Conservation (phyloP, 2,797 vertebrate genomes). For the Mus minutoides region DNA sequence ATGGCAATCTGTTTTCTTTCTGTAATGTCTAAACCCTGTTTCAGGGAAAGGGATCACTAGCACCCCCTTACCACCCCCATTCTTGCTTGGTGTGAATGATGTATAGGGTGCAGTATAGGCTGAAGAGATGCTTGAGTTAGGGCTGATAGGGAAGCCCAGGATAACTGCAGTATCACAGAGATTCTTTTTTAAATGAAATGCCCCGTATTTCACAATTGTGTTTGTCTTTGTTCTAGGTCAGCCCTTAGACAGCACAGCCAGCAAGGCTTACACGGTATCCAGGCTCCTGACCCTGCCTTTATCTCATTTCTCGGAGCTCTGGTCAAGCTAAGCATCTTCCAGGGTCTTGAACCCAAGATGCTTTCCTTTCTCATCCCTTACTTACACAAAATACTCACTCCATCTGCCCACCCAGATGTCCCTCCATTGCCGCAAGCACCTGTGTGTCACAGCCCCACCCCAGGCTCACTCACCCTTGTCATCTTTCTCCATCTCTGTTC, state of each 20-base stretch:
- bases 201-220: not conserved
- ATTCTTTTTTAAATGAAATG: not conserved
- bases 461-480: not conserved
- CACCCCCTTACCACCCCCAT: not conserved
- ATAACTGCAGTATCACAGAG: not conserved
- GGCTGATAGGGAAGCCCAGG: not conserved
- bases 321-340: rapidly evolving
- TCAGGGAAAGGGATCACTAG: not conserved
- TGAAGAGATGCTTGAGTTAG: not conserved
- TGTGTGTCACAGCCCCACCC: too few species aligned
- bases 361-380: not conserved
- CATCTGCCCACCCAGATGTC: not conserved
- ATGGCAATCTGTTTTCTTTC: not conserved
- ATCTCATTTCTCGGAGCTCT: not conserved
- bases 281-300: rapidly evolving
- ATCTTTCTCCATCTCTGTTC: not conserved
- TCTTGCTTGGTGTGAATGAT: not conserved
- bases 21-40: too few species aligned
- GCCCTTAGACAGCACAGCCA: rapidly evolving
- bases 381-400: not conserved
- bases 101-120: not conserved
- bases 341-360: not conserved
- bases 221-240: not conserved
- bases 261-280: not conserved
- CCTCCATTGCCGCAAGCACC: not conserved